A percentile compares a stretch with the other conserved stretches of the same genome.
phyloP scores from a whole-genome alignment of 2,888 invertebrate genomes.

The Dynastes maya region DNA sequence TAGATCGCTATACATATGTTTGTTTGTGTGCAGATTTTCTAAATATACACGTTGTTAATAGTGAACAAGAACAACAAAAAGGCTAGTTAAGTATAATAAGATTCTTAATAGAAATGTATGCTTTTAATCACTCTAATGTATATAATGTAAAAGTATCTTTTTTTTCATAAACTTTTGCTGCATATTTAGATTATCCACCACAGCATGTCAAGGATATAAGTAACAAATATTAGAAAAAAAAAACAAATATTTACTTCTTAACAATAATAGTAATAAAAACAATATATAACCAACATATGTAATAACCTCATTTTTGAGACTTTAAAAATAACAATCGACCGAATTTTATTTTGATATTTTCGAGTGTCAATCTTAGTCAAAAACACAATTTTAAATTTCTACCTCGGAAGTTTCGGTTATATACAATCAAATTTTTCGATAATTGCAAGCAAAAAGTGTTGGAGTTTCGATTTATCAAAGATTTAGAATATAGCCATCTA shows the following conservation, averaged over 20 bases:
- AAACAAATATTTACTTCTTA: slow-evolving; percentile 23
- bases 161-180: not conserved
- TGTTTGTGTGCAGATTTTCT: not conserved
- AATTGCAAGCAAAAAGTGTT: too few species aligned
- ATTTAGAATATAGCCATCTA: too few species aligned
- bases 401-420: not conserved
- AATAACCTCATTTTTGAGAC: slow-evolving; percentile 15
- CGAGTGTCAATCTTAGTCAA: too few species aligned
- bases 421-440: too few species aligned
- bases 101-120: not conserved
- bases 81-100: not conserved
- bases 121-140: not conserved
- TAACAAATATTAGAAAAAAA: slow-evolving; percentile 25
- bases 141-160: not conserved
- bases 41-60: slow-evolving; percentile 2
- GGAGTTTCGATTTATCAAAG: too few species aligned
- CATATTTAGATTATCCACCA: slow-evolving; percentile 32
- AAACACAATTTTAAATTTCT: too few species aligned
- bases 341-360: too few species aligned
- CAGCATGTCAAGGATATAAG: slow-evolving; percentile 20
- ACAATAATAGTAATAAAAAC: slow-evolving; percentile 31
- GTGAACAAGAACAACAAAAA: not conserved
- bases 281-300: slow-evolving; percentile 7
- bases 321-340: not conserved
- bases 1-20: slow-evolving; percentile 5